A percentile compares a stretch with the other conserved stretches of the same genome.
Conservation (phyloP, 2,113 vertebrate species). For the Neogale vison region DNA sequence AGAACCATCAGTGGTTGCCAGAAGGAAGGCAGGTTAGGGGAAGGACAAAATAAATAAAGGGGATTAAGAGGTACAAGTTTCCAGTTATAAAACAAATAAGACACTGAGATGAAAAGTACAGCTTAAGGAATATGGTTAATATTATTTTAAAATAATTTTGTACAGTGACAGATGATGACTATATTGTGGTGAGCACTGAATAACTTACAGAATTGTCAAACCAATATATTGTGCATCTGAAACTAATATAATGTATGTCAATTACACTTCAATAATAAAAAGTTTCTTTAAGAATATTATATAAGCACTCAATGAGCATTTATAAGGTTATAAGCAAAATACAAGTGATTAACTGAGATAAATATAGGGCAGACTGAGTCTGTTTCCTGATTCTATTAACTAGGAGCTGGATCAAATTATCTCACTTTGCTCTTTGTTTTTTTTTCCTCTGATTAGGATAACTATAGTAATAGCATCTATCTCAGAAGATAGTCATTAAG, state of each 20-base stretch:
- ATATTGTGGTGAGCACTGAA: not conserved
- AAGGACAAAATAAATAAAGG: not conserved
- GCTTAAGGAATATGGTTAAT: not conserved
- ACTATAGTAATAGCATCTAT: not conserved
- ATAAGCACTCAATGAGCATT: not conserved
- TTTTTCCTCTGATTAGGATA: not conserved
- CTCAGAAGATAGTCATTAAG: not conserved
- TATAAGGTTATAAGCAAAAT: not conserved
- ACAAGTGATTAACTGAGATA: not conserved
- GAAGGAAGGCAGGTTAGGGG: not conserved
- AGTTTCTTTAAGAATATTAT: not conserved
- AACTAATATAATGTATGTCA: not conserved
- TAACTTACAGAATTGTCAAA: not conserved
- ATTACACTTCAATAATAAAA: not conserved
- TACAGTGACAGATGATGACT: not conserved
- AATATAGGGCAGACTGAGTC: not conserved
- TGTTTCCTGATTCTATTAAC: not conserved
- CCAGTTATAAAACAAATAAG: not conserved
- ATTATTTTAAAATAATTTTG: not conserved
- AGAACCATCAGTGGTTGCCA: not conserved
- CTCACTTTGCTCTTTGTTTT: not conserved
- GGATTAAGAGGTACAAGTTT: not conserved
- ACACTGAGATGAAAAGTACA: not conserved
- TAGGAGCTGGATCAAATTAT: not conserved
- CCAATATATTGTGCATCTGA: not conserved